Percentiles rank a stretch among this genome's conserved stretches.
These are phyloP conservation scores for Notechis scutatus DNA, from an alignment of 2,113 vertebrate species.

Conservation along the genomic window DNA sequence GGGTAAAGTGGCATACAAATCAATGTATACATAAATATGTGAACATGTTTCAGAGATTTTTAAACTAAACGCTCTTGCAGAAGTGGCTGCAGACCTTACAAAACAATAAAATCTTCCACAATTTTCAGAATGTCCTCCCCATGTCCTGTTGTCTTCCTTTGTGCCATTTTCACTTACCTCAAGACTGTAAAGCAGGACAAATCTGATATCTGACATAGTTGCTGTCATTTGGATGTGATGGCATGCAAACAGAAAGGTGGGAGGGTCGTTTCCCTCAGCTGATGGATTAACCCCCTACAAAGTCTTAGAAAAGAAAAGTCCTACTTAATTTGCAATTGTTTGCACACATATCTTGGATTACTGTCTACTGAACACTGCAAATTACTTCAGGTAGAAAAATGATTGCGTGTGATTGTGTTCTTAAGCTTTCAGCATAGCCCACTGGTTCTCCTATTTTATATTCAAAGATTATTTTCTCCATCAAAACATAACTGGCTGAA, in stretches of 20 bases:
- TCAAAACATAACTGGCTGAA: background rate
- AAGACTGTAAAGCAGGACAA: background rate
- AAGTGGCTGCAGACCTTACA: background rate
- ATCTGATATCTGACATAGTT: background rate
- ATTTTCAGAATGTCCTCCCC: background rate
- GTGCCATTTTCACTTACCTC: background rate
- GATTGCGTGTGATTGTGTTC: background rate
- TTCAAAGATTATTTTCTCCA: conserved; percentile 13
- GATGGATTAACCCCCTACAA: background rate
- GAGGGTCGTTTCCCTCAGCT: background rate
- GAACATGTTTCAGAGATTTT: background rate
- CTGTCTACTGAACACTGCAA: background rate
- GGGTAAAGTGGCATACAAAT: background rate
- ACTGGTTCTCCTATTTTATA: conserved; percentile 2
- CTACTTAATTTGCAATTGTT: background rate
- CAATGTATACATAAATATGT: background rate
- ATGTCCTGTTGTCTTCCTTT: background rate
- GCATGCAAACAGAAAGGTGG: background rate
- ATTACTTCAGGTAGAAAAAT: background rate
- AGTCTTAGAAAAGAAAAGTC: background rate
- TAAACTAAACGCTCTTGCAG: background rate
- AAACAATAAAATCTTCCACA: background rate
- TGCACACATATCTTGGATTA: background rate
- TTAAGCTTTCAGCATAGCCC: background rate
- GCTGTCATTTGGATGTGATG: background rate